Base-by-base conservation (phyloP, 2,888 invertebrate species). In the Drepana falcataria region DNA sequence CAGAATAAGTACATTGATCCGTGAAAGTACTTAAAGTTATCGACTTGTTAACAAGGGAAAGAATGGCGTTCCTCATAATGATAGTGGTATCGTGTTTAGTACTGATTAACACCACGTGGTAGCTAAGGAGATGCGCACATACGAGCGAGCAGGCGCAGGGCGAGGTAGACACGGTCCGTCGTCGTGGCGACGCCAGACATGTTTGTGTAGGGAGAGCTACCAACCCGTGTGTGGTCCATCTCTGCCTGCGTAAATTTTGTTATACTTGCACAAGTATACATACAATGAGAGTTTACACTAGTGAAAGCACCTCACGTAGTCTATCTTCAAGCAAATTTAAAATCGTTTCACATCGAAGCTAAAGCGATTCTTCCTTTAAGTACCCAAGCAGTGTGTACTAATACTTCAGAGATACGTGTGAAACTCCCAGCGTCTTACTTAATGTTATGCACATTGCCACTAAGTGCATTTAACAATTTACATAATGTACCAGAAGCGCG, bases 381-480 rank as follows among this genome's bases (percentile, higher is more conserved):
- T 59, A 64, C 57, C 63, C 62, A 68, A 66, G 54, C 57, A 55
- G 58, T 64, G 63, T 66, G 21, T 21, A 21, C 72, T 74, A 71
- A 68, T 66, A 44, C 64, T 65, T 65, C 61, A 59, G 55, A 65
- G 67, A 65, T 41, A 74, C 61, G 75, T 75, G 73, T 70, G 69
- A 77, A 74, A 73, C 69, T 69, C 69, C 21, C 59, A 63, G 59
- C 64, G 60, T 69, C 65, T 72, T 71, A 72, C 64, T 72, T 71
- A 72, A 75, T 71, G 71, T 69, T 73, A 55, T 71, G 66, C 68
- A 61, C 72, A 71, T 65, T 67, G 69, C 61, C 62, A 66, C 73
- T 81, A 79, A 85, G 85, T 85, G 88, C 82, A 77, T 82, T 81
- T 71, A 77, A 80, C 85, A 77, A 87, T 87, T 87, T 82, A 87